Percentiles rank a stretch among this genome's conserved stretches.
Conservation (phyloP, 2,797 vertebrate genomes). For the Leptatherina wallacei region DNA sequence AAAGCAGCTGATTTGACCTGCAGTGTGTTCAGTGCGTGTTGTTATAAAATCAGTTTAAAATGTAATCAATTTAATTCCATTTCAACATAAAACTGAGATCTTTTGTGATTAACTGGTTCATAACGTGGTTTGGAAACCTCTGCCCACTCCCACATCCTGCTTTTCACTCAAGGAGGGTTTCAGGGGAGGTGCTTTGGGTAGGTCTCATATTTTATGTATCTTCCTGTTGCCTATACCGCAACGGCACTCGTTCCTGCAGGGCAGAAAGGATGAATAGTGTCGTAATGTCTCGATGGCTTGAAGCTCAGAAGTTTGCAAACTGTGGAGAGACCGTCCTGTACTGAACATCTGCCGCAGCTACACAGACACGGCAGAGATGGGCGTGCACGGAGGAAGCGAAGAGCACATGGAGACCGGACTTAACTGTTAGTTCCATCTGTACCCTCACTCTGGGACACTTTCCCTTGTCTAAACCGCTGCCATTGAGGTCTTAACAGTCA, state of each 20-base stretch:
- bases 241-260: conserved; percentile 42
- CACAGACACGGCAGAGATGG: conserved; percentile 58
- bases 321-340: conserved; percentile 25
- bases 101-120: not conserved
- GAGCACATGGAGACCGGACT: conserved; percentile 39
- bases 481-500: conserved; percentile 18
- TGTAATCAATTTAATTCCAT: not conserved
- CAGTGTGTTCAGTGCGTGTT: not conserved
- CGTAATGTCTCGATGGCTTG: conserved; percentile 30
- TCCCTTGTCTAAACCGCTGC: not conserved
- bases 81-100: not conserved
- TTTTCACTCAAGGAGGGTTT: conserved; percentile 43
- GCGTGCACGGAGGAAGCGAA: conserved; percentile 42
- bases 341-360: conserved; percentile 41
- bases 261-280: conserved; percentile 12
- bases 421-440: conserved; percentile 32
- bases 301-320: conserved; percentile 49
- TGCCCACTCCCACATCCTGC: conserved; percentile 57
- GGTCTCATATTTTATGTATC: conserved; percentile 77
- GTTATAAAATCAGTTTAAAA: not conserved
- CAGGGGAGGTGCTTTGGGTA: conserved; percentile 77
- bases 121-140: not conserved
- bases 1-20: conserved; percentile 12
- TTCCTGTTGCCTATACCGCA: conserved; percentile 62
- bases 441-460: conserved; percentile 27